Conservation (phyloP, 2,888 invertebrate species). For the Nudaria mundana region DNA sequence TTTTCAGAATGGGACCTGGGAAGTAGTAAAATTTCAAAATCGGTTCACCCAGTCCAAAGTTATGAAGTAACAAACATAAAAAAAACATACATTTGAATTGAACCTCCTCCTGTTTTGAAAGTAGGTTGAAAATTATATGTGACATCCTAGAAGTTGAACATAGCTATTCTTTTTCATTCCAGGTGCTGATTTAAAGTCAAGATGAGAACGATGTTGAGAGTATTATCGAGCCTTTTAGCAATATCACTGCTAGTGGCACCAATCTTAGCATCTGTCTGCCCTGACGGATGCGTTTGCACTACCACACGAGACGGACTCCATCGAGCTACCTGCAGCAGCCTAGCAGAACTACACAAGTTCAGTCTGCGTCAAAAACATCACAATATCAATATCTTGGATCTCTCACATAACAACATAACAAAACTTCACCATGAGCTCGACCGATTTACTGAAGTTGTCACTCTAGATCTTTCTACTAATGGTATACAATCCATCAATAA, state of each 20-base stretch:
- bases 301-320: constrained; percentile 86
- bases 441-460: constrained; percentile 81
- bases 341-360: constrained; percentile 88
- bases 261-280: constrained; percentile 65
- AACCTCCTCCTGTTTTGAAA: no score
- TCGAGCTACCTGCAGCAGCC: constrained; percentile 83
- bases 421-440: constrained; percentile 80
- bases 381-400: constrained; percentile 80
- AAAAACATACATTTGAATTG: no score
- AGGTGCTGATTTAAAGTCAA: constrained; percentile 60
- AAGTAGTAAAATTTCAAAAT: no score
- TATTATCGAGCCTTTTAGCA: constrained; percentile 52
- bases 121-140: no score
- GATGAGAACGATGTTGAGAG: constrained; percentile 59
- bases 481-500: constrained; percentile 80
- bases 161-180: constrained; percentile 56
- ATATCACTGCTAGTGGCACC: constrained; percentile 54
- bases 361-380: constrained; percentile 73
- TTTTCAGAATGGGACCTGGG: no score
- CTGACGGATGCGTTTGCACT: constrained; percentile 79
- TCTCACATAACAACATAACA: constrained; percentile 83
- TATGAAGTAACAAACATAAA: no score
- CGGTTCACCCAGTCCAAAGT: no score
- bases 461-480: constrained; percentile 84
- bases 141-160: no score